phyloP scores from a whole-genome alignment of 2,797 vertebrate species.

The Schizopygopsis pylzovi region DNA sequence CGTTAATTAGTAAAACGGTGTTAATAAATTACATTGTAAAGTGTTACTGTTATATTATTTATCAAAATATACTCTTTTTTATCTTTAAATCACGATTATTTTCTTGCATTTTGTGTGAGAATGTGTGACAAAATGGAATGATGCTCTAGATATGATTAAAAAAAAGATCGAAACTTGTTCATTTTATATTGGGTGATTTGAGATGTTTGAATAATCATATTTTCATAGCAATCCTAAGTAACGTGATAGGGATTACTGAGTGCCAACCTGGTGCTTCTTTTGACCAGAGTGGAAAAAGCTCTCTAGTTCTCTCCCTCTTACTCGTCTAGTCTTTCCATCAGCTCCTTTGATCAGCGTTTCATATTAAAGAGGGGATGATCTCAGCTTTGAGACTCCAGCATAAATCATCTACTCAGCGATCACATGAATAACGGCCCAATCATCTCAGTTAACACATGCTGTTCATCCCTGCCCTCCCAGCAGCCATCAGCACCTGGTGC shows the following conservation, averaged over 20 bases:
- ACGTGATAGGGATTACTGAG: background rate
- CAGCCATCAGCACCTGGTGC: conserved; percentile 72
- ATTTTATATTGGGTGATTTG: background rate
- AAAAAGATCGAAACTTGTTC: background rate
- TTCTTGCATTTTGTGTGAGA: background rate
- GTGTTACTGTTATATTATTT: background rate
- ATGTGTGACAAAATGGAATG: background rate
- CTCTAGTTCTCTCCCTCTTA: conserved; percentile 6
- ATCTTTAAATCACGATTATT: background rate
- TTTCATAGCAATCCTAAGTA: background rate
- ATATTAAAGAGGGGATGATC: conserved; percentile 13
- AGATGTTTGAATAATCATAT: background rate
- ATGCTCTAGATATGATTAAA: background rate
- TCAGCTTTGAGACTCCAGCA: conserved; percentile 65
- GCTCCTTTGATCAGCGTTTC: conserved; percentile 52
- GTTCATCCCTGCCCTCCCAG: conserved; percentile 74
- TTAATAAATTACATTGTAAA: background rate
- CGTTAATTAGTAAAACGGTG: background rate
- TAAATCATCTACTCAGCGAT: conserved; percentile 75
- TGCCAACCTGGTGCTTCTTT: background rate
- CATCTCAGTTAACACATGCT: conserved; percentile 81
- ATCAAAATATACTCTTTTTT: background rate
- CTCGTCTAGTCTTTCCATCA: conserved; percentile 38
- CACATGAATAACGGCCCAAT: conserved; percentile 78
- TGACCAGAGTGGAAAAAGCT: conserved; percentile 36